A percentile compares a stretch with the other conserved stretches of the same genome.
Conservation (phyloP, 2,113 vertebrate species). For the Sorex araneus region DNA sequence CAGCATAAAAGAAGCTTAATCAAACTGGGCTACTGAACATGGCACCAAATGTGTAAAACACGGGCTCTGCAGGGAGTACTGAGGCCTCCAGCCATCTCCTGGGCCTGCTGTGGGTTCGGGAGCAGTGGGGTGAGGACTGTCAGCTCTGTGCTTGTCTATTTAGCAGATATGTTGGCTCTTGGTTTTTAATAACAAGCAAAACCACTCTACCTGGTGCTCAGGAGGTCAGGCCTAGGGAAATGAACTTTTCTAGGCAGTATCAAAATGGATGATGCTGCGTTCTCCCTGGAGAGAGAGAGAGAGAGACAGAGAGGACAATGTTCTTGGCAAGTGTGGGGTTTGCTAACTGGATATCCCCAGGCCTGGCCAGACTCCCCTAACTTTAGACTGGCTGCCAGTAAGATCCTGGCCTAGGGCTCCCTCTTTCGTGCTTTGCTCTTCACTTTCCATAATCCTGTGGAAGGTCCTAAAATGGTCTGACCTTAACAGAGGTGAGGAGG, state of each 20-base stretch:
- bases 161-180: accelerated
- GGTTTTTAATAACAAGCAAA: not conserved
- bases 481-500: not conserved
- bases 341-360: not conserved
- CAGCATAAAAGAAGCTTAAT: slow-evolving; percentile 70
- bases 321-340: not conserved
- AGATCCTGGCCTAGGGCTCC: not conserved
- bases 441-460: not conserved
- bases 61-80: not conserved
- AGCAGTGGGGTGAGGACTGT: not conserved
- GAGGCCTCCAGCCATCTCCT: not conserved
- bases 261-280: not conserved
- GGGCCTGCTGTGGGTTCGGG: not conserved
- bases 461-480: not conserved
- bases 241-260: not conserved
- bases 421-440: not conserved
- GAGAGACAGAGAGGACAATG: not conserved
- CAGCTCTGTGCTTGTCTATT: not conserved
- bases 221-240: too few species aligned
- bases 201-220: too few species aligned
- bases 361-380: not conserved
- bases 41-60: not conserved
- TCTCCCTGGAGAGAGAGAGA: not conserved
- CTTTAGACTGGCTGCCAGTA: not conserved
- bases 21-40: slow-evolving; percentile 28